phyloP scores from a whole-genome alignment of 2,797 vertebrate genomes.

The Salmo trutta region DNA sequence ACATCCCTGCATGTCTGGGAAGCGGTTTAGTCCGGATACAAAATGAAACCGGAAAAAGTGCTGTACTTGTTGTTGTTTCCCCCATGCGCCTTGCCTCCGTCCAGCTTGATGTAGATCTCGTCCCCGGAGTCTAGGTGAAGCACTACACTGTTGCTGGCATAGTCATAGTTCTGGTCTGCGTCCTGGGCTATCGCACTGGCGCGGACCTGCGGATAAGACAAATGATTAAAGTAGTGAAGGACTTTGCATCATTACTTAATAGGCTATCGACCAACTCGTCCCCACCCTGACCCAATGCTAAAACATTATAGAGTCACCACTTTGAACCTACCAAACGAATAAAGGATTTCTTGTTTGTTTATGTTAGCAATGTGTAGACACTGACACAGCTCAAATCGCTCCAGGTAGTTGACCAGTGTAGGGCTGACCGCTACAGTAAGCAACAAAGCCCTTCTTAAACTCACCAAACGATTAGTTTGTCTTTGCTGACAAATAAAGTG shows the following conservation, averaged over 20 bases:
- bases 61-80: slow-evolving; percentile 98
- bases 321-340: background rate
- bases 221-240: background rate
- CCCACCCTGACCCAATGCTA: background rate
- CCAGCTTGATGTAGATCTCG: slow-evolving; percentile 93
- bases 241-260: background rate
- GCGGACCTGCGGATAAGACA: slow-evolving; percentile 78
- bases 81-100: slow-evolving; percentile 93
- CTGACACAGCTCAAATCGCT: background rate
- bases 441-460: background rate
- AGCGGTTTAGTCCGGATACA: slow-evolving; percentile 86
- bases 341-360: background rate
- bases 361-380: background rate
- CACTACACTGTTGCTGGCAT: slow-evolving; percentile 94
- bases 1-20: background rate
- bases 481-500: background rate
- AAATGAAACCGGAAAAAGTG: slow-evolving; percentile 95
- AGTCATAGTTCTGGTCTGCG: slow-evolving; percentile 96
- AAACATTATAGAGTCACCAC: background rate
- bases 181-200: slow-evolving; percentile 95
- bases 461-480: background rate
- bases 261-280: background rate
- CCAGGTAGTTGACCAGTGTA: background rate
- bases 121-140: slow-evolving; percentile 93
- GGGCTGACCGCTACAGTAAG: background rate